Conservation (phyloP, 2,113 vertebrate species). For the Dendrocopos noguchii region DNA sequence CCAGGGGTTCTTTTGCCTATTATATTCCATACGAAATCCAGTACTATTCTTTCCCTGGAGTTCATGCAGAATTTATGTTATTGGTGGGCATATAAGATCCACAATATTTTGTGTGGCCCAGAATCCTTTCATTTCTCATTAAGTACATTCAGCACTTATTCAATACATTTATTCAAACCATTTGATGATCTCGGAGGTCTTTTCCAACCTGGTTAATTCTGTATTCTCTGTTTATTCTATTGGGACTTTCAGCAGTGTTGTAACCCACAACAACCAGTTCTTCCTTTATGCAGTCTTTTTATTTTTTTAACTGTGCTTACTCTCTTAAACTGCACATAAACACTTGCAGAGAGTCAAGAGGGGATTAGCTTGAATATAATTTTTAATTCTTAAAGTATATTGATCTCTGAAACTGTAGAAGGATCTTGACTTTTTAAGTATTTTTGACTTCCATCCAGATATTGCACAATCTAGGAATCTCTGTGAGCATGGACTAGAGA, state of each 20-base stretch:
- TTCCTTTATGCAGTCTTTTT: not conserved
- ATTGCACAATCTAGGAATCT: not conserved
- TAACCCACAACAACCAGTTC: not conserved
- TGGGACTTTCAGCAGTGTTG: not conserved
- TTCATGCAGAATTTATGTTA: not conserved
- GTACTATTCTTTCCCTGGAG: not conserved
- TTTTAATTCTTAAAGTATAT: not conserved
- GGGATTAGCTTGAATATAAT: not conserved
- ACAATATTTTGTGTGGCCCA: not conserved
- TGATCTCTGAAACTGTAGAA: not conserved
- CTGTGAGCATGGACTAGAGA: not conserved
- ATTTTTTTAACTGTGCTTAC: not conserved
- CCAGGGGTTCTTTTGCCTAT: not conserved
- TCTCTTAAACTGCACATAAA: not conserved
- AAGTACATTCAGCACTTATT: not conserved
- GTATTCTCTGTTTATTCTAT: not conserved
- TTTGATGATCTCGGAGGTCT: not conserved
- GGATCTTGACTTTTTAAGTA: not conserved
- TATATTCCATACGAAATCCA: not conserved
- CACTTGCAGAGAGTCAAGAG: not conserved
- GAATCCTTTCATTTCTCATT: not conserved
- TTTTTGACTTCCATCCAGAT: not conserved
- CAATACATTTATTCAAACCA: not conserved
- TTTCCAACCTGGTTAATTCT: too few relatives aligned
- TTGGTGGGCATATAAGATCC: not conserved